Conservation (phyloP, 2,797 vertebrate genomes). For the Phrynocephalus guinanensis region DNA sequence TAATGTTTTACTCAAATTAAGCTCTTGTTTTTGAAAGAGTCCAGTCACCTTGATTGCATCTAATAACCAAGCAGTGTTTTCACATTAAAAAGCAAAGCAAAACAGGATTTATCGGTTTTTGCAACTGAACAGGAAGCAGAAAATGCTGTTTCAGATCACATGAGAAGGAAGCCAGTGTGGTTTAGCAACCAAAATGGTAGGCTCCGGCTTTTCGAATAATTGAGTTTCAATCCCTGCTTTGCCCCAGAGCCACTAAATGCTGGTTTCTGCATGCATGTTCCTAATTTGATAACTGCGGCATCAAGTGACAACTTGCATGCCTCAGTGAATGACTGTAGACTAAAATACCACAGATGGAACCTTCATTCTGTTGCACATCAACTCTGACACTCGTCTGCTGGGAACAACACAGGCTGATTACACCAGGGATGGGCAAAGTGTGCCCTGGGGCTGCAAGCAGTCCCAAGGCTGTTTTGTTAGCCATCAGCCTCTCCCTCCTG, state of each 20-base stretch:
- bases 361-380: background rate
- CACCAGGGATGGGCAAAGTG: background rate
- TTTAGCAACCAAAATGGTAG: background rate
- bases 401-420: background rate
- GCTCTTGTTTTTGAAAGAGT: constrained; percentile 16
- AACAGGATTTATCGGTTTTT: constrained; percentile 16
- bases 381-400: background rate
- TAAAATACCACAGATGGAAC: background rate
- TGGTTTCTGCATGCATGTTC: background rate
- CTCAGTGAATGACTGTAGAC: background rate
- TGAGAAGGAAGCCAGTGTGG: constrained; percentile 13
- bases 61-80: constrained; percentile 31
- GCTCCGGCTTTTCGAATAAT: constrained; percentile 1
- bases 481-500: too few relatives aligned
- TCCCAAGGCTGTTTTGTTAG: too few relatives aligned
- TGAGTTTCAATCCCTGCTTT: background rate
- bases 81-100: background rate
- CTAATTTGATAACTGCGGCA: background rate
- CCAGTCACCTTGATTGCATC: constrained; percentile 7
- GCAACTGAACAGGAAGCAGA: constrained; percentile 24
- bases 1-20: constrained; percentile 48
- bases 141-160: constrained; percentile 2
- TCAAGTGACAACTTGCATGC: background rate
- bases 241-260: background rate
- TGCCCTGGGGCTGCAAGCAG: too few relatives aligned